Evolutionary conservation across 2,797 vertebrate genomes (phyloP), one percentile per base, ranked within the genome.

Genomic region (Falco berigora): DNA sequence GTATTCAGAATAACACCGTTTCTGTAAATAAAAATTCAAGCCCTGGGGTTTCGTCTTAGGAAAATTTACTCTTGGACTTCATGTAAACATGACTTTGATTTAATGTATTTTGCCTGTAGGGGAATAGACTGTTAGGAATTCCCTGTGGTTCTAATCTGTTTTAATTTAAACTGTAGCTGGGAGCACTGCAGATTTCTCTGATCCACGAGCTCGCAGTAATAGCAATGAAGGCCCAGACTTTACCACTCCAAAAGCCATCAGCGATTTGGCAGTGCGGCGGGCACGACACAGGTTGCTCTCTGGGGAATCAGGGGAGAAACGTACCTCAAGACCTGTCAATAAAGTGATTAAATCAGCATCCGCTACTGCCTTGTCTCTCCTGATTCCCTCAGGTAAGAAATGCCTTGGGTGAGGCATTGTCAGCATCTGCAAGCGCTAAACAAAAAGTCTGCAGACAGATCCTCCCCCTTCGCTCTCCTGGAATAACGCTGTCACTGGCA

Each of bases 311-410:
- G 87, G 97, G 79, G 99, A 99, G 94, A 99, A 99, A 96, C 99
- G 98, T 68, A 76, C 98, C 7, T 97, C 99, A 53, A 98, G 98
- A 53, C 99, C 99, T 42, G 97, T 99, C 96, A 99, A 98, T 98
- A 99, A 99, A 98, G 99, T 99, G 98, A 99, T 99, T 98, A 99
- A 99, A 98, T 99, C 99, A 2, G 99, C 99, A 52, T 99, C 99
- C 0, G 99, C 99, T 86, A 99, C 99, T 46, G 98, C 99, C 24
- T 98, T 99, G 94, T 99, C 99, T 2, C 99, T 99, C 83, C 99
- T 99, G 98, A 99, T 99, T 97, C 99, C 99, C 69, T 97, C 99
- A 97, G 99, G 99, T 99, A 97, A 97, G 98, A 92, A 95, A 46
- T 95, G 81, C 93, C 95, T 85, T 2, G 9, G 44, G 81, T 89